Percentiles rank a stretch among this genome's conserved stretches.
phyloP scores from a whole-genome alignment of 2,888 invertebrate genomes.

The Polia nebulosa region DNA sequence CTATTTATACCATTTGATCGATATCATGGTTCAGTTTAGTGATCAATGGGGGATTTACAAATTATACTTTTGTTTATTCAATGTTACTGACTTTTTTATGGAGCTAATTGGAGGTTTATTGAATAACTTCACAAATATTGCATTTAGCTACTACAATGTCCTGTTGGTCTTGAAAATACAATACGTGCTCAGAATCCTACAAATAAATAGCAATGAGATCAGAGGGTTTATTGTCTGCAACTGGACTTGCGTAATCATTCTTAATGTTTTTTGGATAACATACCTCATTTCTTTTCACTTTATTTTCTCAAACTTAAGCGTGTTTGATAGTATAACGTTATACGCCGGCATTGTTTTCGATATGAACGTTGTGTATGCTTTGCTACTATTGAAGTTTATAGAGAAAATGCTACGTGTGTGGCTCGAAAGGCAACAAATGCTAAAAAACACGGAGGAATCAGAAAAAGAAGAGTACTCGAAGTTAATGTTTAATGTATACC shows the following conservation, averaged over 20 bases:
- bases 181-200: neutral
- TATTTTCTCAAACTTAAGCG: neutral
- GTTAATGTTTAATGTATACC: neutral
- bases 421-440: neutral
- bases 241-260: constrained; percentile 4
- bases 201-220: neutral
- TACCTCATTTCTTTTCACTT: neutral
- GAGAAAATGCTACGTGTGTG: constrained; percentile 3
- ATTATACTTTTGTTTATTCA: neutral
- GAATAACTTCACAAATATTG: constrained; percentile 1
- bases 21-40: neutral
- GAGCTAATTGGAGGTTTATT: neutral
- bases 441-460: neutral
- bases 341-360: constrained; percentile 9
- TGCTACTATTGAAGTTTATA: constrained; percentile 3
- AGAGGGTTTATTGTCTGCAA: neutral
- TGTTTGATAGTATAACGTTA: neutral
- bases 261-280: constrained; percentile 3
- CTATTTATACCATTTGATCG: neutral
- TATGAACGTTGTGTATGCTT: constrained; percentile 15
- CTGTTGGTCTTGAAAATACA: constrained; percentile 17
- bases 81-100: neutral
- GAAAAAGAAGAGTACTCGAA: neutral
- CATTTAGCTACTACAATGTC: neutral
- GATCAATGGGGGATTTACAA: constrained; percentile 2